Percentiles rank a stretch among this genome's conserved stretches.
Evolutionary conservation across 1,140 invertebrate genomes (phyloP).

Genomic region (Camponotus pennsylvanicus): DNA sequence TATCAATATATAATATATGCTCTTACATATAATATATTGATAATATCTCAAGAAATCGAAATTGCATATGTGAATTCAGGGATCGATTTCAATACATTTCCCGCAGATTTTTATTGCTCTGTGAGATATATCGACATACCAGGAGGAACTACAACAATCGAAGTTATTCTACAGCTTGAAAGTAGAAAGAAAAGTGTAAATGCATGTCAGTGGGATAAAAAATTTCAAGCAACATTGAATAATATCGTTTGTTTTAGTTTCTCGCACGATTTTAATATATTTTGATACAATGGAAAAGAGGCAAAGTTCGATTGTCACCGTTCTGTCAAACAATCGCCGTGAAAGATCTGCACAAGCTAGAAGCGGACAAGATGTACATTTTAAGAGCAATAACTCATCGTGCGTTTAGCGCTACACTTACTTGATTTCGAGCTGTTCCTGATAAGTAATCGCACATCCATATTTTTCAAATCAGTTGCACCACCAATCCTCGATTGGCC

Average conservation of each 20-base stretch:
- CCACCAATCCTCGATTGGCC: not conserved
- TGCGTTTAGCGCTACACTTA: slow-evolving; percentile 40
- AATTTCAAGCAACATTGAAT: not conserved
- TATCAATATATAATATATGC: not conserved
- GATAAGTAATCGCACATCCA: too few relatives aligned
- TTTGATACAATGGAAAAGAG: slow-evolving; percentile 51
- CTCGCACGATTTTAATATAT: slow-evolving; percentile 53
- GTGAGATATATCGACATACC: not conserved
- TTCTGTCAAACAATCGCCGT: slow-evolving; percentile 46
- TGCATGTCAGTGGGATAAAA: not conserved
- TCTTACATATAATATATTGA: not conserved
- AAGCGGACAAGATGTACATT: slow-evolving; percentile 65
- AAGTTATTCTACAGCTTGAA: not conserved
- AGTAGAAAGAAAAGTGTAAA: not conserved
- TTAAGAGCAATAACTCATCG: slow-evolving; percentile 71
- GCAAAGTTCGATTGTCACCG: slow-evolving; percentile 40
- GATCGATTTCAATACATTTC: not conserved
- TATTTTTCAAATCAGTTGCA: not conserved
- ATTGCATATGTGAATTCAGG: not conserved
- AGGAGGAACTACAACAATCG: not conserved
- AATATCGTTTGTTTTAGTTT: slow-evolving; percentile 10
- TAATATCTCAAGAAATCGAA: slow-evolving; percentile 4
- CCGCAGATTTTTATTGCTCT: slow-evolving; percentile 9
- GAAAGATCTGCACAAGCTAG: slow-evolving; percentile 44
- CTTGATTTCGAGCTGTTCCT: not conserved